These are phyloP conservation scores for Phalangium opilio DNA, from an alignment of 2,888 invertebrate genomes.

Conservation along the genomic window DNA sequence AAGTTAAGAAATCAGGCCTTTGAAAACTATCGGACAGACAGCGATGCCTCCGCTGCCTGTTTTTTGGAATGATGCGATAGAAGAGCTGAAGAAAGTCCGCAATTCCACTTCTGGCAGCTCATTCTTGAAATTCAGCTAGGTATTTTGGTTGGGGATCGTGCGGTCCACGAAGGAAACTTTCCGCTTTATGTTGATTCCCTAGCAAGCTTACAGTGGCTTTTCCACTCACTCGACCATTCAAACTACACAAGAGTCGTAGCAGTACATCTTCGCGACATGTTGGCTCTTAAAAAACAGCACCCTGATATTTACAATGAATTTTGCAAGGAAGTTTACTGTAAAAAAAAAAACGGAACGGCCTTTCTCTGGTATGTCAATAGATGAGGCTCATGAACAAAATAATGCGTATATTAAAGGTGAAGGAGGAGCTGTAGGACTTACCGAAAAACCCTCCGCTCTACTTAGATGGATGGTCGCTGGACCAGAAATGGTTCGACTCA, in stretches of 20 bases:
- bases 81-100: neutral
- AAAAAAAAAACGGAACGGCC: neutral
- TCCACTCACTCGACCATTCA: neutral
- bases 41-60: neutral
- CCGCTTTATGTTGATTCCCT: neutral
- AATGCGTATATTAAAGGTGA: neutral
- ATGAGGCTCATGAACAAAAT: neutral
- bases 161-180: neutral
- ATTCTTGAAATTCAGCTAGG: neutral
- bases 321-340: neutral
- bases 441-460: slow-evolving; percentile 3
- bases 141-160: neutral
- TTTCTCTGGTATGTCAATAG: neutral
- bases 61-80: neutral
- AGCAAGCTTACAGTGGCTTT: neutral
- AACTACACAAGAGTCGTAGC: neutral
- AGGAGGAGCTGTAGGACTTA: neutral
- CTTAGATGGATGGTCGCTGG: slow-evolving; percentile 14
- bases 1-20: neutral
- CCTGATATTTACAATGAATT: neutral
- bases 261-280: neutral
- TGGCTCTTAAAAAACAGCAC: neutral
- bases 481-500: slow-evolving; percentile 9
- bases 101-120: neutral
- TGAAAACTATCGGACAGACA: too few species aligned